Conservation (phyloP, 2,797 vertebrate genomes). For the Clamator glandarius region DNA sequence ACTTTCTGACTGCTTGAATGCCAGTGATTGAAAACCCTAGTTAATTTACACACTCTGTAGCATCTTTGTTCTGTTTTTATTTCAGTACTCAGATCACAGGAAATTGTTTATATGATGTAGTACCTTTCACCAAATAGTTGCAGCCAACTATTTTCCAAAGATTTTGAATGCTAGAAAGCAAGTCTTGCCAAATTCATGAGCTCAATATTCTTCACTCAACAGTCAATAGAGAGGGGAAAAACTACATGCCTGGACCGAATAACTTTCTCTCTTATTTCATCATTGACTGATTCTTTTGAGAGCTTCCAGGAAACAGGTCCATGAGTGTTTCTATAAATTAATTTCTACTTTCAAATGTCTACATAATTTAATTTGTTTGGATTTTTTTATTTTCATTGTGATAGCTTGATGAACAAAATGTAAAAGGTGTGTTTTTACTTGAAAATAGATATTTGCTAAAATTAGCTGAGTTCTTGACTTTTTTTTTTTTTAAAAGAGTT, state of each 20-base stretch:
- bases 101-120: not conserved
- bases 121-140: not conserved
- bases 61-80: not conserved
- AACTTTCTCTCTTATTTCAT: not conserved
- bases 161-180: slow-evolving; percentile 4
- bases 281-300: not conserved
- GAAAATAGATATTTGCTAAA: not conserved
- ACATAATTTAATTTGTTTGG: not conserved
- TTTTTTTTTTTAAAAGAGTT: not conserved
- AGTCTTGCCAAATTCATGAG: not conserved
- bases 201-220: not conserved
- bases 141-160: not conserved
- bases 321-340: not conserved
- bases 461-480: not conserved
- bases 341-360: not conserved
- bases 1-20: not conserved
- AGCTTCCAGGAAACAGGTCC: not conserved
- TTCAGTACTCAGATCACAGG: slow-evolving; percentile 1
- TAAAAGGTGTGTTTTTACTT: not conserved
- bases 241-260: not conserved
- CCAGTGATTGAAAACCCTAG: not conserved
- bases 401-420: not conserved
- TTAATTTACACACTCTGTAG: not conserved
- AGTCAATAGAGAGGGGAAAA: not conserved
- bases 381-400: not conserved